Base-by-base conservation (phyloP, 2,797 vertebrate species). In the Rhynchonycteris naso region DNA sequence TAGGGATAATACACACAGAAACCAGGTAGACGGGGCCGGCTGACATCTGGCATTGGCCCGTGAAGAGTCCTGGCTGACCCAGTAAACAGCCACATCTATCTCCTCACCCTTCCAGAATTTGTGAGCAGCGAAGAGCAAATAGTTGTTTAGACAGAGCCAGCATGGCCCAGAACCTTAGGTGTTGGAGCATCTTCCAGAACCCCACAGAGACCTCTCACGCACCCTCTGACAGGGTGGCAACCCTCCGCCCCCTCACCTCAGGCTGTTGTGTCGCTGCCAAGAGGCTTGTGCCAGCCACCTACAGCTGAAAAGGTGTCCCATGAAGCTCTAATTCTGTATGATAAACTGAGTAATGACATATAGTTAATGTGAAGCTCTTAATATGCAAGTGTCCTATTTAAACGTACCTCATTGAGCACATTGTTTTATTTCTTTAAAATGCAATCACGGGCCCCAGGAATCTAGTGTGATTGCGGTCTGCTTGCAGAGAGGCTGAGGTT, bases 321-420 rank as follows among this genome's bases (percentile, higher is more conserved):
- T 63, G 28, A 54, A 69, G 72, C 50, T 83, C 71, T 52, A 26
- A n/a, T 88, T 82, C 59, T 63, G 56, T 78, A 72, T 76, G 92
- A 61, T 47, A 47, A 61, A 2, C 30, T 88, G 81, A 54, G 11
- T 65, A 54, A 59, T 35, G n/a, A 84, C 63, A 69, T 66, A 56
- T 81, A 76, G 93, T 93, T 76, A 90, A 90, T 68, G 80, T 61
- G 87, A 88, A 66, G 61, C 63, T 84, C 79, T 90, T 75, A 85
- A 85, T 66, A 65, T 18, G 35, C 21, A 5, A 22, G 52, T 82
- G 56, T 93, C 80, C 54, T 65, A 38, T 89, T 72, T 87, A 87
- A 84, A 61, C 52, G 30, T 6, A 30, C 79, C n/a, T 90, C 84
- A 11, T 14, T 59, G 91, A 80, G 30, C n/a, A 35, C 10, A 7